These are phyloP conservation scores for Acromyrmex charruanus DNA, from an alignment of 1,140 invertebrate genomes.

Conservation along the genomic window DNA sequence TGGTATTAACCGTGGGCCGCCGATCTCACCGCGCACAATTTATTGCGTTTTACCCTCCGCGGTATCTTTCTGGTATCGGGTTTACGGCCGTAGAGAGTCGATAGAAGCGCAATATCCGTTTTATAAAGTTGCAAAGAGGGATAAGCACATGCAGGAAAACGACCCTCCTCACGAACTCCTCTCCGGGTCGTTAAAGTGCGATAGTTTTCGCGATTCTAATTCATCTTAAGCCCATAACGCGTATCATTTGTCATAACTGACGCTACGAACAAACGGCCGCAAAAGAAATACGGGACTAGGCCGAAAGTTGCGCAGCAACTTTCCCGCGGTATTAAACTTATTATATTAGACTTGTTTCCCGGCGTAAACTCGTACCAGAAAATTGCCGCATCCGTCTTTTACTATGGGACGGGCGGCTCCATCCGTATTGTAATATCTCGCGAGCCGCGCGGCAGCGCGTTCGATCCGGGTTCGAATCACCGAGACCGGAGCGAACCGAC, in stretches of 20 bases:
- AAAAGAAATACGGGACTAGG: background rate
- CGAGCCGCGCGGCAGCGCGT: background rate
- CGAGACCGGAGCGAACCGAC: background rate
- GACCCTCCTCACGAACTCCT: background rate
- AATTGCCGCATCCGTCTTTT: conserved; percentile 26
- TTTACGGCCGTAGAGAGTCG: conserved; percentile 55
- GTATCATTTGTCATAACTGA: background rate
- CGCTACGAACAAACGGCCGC: background rate
- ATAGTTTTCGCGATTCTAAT: conserved; percentile 21
- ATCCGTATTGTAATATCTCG: conserved; percentile 9
- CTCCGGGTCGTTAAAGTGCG: conserved; percentile 25
- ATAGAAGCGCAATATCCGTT: conserved; percentile 61
- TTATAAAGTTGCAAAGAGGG: conserved; percentile 35
- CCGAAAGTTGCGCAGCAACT: conserved; percentile 30
- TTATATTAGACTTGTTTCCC: conserved; percentile 28
- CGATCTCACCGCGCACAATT: conserved; percentile 48
- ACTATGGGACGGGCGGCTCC: background rate
- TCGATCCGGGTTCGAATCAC: background rate
- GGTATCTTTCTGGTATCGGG: conserved; percentile 9
- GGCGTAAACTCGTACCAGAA: background rate
- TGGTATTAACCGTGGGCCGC: conserved; percentile 20
- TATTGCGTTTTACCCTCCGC: conserved; percentile 52
- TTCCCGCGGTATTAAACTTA: conserved; percentile 17
- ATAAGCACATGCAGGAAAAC: background rate
- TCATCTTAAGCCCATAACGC: conserved; percentile 19